Evolutionary conservation across 2,888 invertebrate species (phyloP), one percentile per base, ranked within the genome.

Genomic region (Leptopilina syphax): DNA sequence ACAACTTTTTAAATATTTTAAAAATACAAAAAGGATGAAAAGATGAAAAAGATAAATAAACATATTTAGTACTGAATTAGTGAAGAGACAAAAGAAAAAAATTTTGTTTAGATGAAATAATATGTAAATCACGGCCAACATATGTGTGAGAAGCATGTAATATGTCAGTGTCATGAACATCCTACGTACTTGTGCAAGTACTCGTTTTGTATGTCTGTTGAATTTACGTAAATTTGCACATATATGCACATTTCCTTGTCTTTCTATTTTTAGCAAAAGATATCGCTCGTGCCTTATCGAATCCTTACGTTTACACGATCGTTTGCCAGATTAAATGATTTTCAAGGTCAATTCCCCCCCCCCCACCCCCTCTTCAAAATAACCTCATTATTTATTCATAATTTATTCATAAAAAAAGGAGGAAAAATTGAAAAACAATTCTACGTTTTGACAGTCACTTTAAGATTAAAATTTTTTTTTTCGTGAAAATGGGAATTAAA

Each of bases 91-190:
- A 73, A 73, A 41, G 57, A 4, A 10, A 34, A 50, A 10, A n/a
- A n/a, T 60, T 63, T 63, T 8, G 63, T 57, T 70, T 27, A 70
- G 54, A 73, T 13, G 54, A 70, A 50, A 13, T 8, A 54, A 34
- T 10, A 73, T 73, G 44, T 44, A 60, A 73, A 73, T 73, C 73
- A 73, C 73, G 73, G 73, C 34, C 73, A 73, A 57, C 73, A 73
- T 44, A 44, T 54, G 57, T 73, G 73, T 57, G 73, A 57, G 57
- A 41, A 57, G 9, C 57, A 73, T 73, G 73, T 34, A 73, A 73
- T 73, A 73, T 54, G 57, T 73, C 73, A 73, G 73, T 73, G 73
- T 73, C 73, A 73, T 57, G 73, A 73, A 57, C 73, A 57, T 73
- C 73, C 73, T 73, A 73, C 57, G 57, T 73, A 73, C 57, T 73